phyloP scores from a whole-genome alignment of 2,888 invertebrate species.

The Agrochola circellaris region DNA sequence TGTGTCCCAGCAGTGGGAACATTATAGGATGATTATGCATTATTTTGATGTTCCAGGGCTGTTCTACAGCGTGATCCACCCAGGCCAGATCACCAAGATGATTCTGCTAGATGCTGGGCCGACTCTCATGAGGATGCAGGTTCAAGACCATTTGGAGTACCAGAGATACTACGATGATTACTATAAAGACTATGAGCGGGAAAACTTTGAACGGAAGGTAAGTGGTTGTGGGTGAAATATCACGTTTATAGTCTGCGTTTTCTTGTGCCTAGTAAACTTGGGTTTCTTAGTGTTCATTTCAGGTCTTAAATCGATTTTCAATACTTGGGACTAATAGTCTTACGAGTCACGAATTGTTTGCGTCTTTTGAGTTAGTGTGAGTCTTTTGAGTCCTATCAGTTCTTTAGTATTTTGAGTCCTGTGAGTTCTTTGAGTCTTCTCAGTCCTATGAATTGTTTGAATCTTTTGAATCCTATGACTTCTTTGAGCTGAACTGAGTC shows the following conservation, averaged over 20 bases:
- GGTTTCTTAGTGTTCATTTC: too few relatives aligned
- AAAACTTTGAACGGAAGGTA: slow-evolving; percentile 6
- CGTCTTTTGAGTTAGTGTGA: too few relatives aligned
- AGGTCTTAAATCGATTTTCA: not conserved
- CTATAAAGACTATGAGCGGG: not conserved
- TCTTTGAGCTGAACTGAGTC: too few relatives aligned
- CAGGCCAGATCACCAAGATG: slow-evolving; percentile 6
- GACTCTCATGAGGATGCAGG: slow-evolving; percentile 2
- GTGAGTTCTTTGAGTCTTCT: too few relatives aligned
- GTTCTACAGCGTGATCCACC: not conserved
- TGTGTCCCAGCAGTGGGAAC: too few relatives aligned
- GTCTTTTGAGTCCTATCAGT: too few relatives aligned
- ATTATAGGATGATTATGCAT: too few relatives aligned
- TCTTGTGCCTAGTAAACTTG: too few relatives aligned
- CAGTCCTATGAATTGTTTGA: too few relatives aligned
- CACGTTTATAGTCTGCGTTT: not conserved
- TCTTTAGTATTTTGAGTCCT: too few relatives aligned
- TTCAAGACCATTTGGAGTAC: not conserved
- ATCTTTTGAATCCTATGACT: too few relatives aligned
- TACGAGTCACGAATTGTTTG: too few relatives aligned
- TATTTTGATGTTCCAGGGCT: not conserved
- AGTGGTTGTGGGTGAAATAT: not conserved
- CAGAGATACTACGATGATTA: slow-evolving; percentile 4
- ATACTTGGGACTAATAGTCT: not conserved
- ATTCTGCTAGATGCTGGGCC: slow-evolving; percentile 8